Evolutionary conservation across 1,140 invertebrate species (phyloP).

Genomic region (Eurosta solidaginis): DNA sequence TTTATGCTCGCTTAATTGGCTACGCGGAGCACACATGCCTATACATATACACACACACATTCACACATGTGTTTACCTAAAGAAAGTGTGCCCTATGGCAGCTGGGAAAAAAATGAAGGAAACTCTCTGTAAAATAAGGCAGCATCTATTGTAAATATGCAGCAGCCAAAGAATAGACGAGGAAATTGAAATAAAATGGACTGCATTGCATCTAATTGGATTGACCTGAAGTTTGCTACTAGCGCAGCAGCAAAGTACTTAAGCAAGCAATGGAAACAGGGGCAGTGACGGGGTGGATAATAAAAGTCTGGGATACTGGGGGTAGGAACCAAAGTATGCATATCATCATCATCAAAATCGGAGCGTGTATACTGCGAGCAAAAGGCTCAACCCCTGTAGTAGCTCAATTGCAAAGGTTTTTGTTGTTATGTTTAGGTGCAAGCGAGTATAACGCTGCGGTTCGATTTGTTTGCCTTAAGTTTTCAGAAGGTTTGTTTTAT

Average conservation of each 20-base stretch:
- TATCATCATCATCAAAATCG: neutral
- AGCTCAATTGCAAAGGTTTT: neutral
- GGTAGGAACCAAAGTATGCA: neutral
- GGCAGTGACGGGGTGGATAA: neutral
- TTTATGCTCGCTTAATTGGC: conserved; percentile 25
- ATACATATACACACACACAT: neutral
- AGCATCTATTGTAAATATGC: neutral
- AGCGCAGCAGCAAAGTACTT: neutral
- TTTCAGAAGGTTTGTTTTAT: neutral
- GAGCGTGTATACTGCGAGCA: neutral
- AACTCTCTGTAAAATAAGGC: neutral
- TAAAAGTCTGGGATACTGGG: neutral
- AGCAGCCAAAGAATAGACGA: neutral
- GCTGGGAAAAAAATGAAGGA: conserved; percentile 27
- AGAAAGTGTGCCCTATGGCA: conserved; percentile 11
- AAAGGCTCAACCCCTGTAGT: neutral
- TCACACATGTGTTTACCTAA: neutral
- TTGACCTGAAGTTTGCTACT: conserved; percentile 9
- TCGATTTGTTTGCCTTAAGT: neutral
- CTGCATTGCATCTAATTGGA: conserved; percentile 29
- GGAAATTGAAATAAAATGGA: conserved; percentile 23
- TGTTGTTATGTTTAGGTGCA: too few relatives aligned
- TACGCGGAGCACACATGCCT: neutral
- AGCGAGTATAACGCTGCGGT: too few relatives aligned
- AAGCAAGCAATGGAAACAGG: neutral